Percentiles rank a stretch among this genome's conserved stretches.
These are phyloP conservation scores for Penaeus indicus DNA, from an alignment of 1,140 invertebrate genomes.

Conservation along the genomic window DNA sequence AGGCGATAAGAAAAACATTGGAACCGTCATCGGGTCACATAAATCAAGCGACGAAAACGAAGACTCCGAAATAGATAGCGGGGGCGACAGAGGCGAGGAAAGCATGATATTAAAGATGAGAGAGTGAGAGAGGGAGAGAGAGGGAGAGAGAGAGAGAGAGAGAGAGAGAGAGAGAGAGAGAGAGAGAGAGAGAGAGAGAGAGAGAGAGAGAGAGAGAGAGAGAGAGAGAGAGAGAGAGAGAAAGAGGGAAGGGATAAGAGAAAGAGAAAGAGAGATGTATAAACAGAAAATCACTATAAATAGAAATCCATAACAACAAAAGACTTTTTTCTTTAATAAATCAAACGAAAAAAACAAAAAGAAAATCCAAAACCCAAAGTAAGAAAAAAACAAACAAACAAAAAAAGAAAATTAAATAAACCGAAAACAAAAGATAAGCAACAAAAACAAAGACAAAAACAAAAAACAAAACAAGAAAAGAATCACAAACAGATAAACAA, in stretches of 20 bases:
- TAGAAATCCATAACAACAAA: not conserved
- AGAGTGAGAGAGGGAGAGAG: conserved; percentile 11
- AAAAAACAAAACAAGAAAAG: too few species aligned
- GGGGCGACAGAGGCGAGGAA: not conserved
- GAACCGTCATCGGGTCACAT: conserved; percentile 65
- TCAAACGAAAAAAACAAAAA: too few species aligned
- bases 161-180: not conserved
- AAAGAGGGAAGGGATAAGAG: not conserved
- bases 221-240: too few species aligned
- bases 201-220: not conserved
- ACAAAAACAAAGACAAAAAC: too few species aligned
- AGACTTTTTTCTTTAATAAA: too few species aligned
- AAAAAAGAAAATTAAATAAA: too few species aligned
- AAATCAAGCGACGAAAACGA: conserved; percentile 67
- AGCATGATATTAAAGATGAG: conserved; percentile 41
- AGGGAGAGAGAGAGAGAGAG: not conserved
- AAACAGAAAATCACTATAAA: not conserved
- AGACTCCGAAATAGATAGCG: conserved; percentile 65
- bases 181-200: not conserved
- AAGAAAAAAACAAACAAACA: too few species aligned
- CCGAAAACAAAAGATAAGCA: too few species aligned
- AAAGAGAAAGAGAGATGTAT: not conserved
- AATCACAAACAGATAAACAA: too few species aligned
- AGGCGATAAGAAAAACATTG: conserved; percentile 64
- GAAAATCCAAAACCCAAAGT: too few species aligned